These are phyloP conservation scores for Andricus grossulariae DNA, from an alignment of 1,140 invertebrate species.

Conservation along the genomic window DNA sequence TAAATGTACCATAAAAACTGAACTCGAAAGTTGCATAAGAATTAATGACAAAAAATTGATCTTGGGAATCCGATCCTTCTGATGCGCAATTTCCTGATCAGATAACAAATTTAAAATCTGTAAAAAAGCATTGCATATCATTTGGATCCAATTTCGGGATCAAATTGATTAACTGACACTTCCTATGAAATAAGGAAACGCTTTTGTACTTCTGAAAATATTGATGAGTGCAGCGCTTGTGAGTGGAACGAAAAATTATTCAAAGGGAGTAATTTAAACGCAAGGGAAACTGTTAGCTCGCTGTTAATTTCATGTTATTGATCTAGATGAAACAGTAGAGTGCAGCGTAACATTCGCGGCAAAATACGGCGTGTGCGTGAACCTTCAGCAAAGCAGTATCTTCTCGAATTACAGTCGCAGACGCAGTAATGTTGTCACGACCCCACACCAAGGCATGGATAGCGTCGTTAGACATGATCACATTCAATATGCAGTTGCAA, in stretches of 20 bases:
- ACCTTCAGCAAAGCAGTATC: conserved; percentile 47
- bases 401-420: conserved; percentile 66
- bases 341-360: neutral
- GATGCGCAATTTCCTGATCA: no score
- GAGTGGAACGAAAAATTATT: neutral
- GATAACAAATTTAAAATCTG: no score
- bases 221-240: no score
- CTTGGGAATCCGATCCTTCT: no score
- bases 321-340: conserved; percentile 20
- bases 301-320: conserved; percentile 26
- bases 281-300: neutral
- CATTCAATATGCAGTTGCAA: conserved; percentile 56
- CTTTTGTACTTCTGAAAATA: no score
- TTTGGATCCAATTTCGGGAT: no score
- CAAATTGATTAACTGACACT: no score
- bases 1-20: no score
- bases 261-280: neutral
- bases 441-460: conserved; percentile 50
- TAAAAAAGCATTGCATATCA: no score
- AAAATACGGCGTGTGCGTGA: conserved; percentile 6
- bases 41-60: no score
- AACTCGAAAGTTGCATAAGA: no score
- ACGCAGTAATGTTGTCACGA: conserved; percentile 64
- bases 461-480: conserved; percentile 50
- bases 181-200: no score